Base-by-base conservation (phyloP, 2,888 invertebrate species). In the Dioctria rufipes region DNA sequence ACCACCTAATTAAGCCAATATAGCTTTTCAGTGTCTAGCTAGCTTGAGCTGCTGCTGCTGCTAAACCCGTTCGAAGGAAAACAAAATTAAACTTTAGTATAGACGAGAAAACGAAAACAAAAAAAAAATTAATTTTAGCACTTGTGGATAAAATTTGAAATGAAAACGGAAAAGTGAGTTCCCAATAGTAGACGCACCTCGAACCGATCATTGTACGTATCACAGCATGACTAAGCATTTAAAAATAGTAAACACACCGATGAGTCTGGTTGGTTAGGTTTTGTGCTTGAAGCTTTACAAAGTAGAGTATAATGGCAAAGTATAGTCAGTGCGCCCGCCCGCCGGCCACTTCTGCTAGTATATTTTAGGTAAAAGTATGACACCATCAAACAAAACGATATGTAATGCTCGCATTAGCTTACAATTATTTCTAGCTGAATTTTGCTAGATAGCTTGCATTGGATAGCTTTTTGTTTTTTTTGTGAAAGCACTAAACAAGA, bases 181-280 rank as follows among this genome's bases (percentile, higher is more conserved):
- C 77, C 51, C 58, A 58, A 51, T 77, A 77, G 61, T 63, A 63
- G 49, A 77, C 77, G 77, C 63, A 77, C 77, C 77, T 77, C 77
- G 77, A 77, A 46, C 77, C 77, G 77, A 77, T 77, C 77, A 63
- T 61, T 77, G 49, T 40, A 77, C 77, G 82, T 82, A 83, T 82
- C 83, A 80, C 83, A 80, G 81, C 83, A 86, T 88, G 88, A 88
- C 88, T 88, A 88, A 88, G 88, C 88, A 88, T 87, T 88, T 88
- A 88, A 87, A 88, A 88, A 88, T 88, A 88, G 88, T 88, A 88
- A 88, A 88, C 87, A 88, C 86, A 86, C 77, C 84, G 85, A 82
- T 81, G 73, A 79, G 82, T 42, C 84, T 83, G 82, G 77, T 81
- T 65, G 25, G 25, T 25, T 25, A 25, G 25, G 25, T 25, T 25